Evolutionary conservation across 2,888 invertebrate species (phyloP).

Genomic region (Galerucella calmariensis): DNA sequence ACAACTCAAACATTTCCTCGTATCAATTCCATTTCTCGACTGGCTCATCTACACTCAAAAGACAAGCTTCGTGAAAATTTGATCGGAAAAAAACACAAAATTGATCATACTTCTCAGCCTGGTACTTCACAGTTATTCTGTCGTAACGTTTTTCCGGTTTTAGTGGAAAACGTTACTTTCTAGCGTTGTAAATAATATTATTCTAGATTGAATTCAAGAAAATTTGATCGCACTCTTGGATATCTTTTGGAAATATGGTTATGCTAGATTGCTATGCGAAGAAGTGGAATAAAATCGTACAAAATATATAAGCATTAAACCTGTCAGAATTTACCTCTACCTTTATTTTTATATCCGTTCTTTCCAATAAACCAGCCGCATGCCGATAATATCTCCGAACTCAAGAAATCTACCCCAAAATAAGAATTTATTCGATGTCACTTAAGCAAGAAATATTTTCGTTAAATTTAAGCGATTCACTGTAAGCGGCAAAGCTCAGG

Average conservation of each 20-base stretch:
- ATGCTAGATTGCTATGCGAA: neutral
- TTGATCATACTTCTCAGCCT: no score
- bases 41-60: no score
- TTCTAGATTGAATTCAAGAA: neutral
- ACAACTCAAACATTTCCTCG: no score
- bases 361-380: constrained; percentile 28
- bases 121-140: no score
- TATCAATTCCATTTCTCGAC: no score
- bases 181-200: neutral
- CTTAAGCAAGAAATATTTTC: constrained; percentile 40
- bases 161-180: no score
- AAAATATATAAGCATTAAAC: constrained; percentile 22
- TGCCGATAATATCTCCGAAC: constrained; percentile 30
- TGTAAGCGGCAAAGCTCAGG: constrained; percentile 49
- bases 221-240: neutral
- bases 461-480: constrained; percentile 43
- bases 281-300: constrained; percentile 22
- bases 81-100: no score
- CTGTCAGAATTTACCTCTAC: constrained; percentile 31
- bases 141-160: no score
- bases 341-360: constrained; percentile 36
- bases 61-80: no score
- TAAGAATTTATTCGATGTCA: constrained; percentile 44
- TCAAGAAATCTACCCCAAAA: constrained; percentile 31
- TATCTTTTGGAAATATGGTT: neutral